Conservation (phyloP, 2,797 vertebrate species). For the Notolabrus celidotus region DNA sequence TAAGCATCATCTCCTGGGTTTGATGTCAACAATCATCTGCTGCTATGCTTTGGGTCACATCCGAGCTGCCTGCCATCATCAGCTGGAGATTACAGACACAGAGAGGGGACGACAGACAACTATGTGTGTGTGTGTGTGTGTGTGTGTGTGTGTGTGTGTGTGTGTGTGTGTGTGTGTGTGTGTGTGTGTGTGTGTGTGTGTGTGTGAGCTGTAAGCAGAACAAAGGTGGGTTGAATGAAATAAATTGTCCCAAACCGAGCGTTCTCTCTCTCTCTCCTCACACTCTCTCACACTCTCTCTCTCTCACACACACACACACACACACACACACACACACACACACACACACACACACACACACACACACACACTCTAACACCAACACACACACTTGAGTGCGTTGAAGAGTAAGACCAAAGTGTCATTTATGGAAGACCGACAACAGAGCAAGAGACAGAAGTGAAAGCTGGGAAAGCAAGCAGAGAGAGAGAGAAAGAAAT, state of each 20-base stretch:
- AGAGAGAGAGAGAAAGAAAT: slow-evolving; percentile 4
- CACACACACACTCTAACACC: background rate
- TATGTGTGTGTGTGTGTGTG: slow-evolving; percentile 30
- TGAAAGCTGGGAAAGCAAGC: slow-evolving; percentile 9
- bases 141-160: slow-evolving; percentile 27
- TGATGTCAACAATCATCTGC: slow-evolving; percentile 51
- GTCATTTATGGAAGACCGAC: slow-evolving; percentile 35
- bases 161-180: slow-evolving; percentile 27
- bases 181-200: slow-evolving; percentile 29
- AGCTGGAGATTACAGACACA: slow-evolving; percentile 56
- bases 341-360: slow-evolving; percentile 25
- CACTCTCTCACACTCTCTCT: slow-evolving; percentile 1
- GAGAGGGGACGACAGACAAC: slow-evolving; percentile 8
- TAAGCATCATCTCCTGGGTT: slow-evolving; percentile 21
- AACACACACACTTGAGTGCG: slow-evolving; percentile 12
- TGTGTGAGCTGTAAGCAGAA: slow-evolving; percentile 20
- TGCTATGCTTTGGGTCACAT: slow-evolving; percentile 51
- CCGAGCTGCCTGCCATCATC: slow-evolving; percentile 40
- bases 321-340: too few species aligned
- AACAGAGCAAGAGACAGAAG: slow-evolving; percentile 48
- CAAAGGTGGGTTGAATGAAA: slow-evolving; percentile 50
- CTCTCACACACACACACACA: slow-evolving; percentile 22
- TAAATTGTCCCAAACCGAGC: slow-evolving; percentile 39
- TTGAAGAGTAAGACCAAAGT: slow-evolving; percentile 61
- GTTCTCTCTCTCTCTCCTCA: too few species aligned